Percentiles rank a stretch among this genome's conserved stretches.
These are phyloP conservation scores for Caracal caracal DNA, from an alignment of 2,113 vertebrate species.

Conservation along the genomic window DNA sequence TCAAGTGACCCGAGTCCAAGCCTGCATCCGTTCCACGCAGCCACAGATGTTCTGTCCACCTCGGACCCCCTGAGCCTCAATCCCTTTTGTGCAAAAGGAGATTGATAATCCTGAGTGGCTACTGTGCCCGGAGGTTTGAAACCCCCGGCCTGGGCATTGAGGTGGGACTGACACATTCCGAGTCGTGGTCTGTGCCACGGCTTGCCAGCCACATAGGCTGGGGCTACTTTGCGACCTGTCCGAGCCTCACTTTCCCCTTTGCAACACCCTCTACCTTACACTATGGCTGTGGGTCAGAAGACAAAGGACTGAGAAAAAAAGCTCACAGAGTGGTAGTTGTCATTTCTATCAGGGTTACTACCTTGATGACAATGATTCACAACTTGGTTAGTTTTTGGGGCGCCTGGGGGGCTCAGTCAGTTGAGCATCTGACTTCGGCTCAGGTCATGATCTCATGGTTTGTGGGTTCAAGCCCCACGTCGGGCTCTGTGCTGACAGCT, in stretches of 20 bases:
- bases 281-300: no score
- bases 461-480: rapidly evolving
- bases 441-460: no score
- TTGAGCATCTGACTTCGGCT: no score
- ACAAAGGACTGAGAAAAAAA: background rate
- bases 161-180: rapidly evolving
- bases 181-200: background rate
- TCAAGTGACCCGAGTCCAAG: no score
- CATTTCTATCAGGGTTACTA: background rate
- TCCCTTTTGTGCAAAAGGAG: background rate
- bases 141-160: background rate
- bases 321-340: rapidly evolving
- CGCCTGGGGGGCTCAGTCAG: no score
- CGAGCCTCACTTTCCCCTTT: background rate
- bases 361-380: background rate
- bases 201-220: background rate
- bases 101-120: no score
- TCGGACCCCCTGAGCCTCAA: background rate
- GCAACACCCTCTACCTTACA: rapidly evolving
- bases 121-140: background rate
- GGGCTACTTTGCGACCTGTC: no score
- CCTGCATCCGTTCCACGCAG: rapidly evolving
- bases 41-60: no score
- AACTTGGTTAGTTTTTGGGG: no score
- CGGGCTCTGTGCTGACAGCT: no score